Base-by-base conservation (phyloP, 2,113 vertebrate genomes). In the Theropithecus gelada region DNA sequence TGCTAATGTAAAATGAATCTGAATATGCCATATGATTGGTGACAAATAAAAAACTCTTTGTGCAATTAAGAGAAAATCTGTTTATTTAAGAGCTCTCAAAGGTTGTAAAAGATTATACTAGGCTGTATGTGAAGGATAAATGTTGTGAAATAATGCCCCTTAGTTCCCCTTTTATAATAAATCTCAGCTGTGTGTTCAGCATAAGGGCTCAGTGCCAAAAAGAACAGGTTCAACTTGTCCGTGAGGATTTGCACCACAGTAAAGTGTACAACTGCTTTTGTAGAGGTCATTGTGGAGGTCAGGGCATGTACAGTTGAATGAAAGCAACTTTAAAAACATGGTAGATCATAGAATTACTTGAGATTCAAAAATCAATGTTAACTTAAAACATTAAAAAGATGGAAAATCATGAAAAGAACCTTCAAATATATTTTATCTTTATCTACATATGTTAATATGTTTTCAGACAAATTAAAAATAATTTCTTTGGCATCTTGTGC, bases 151-250 rank as follows among this genome's bases (percentile, higher is more conserved):
- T 98, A 98, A 97, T 98, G 98, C 97, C 98, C 98, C 98, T 99
- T 98, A 98, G 97, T 98, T 99, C 98, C 98, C 98, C 98, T 98
- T 99, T 98, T 98, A 98, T 98, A 99, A 99, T 99, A 99, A 99
- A 99, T 99, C 98, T 99, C 98, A 78, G 43, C 98, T 98, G 99
- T 98, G 98, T 99, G 98, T 98, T 99, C 98, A 98, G 98, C 98
- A 85, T 64, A 98, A 98, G 98, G 99, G 99, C 99, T 98, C 94
- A 93, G 96, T 99, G 99, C 99, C 99, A 99, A 98, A 98, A 99
- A 99, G 99, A 99, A 99, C 99, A 99, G 99, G 99, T 99, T 99
- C 95, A 98, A 99, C 99, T 99, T 99, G 99, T 99, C 98, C 98
- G 98, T 97, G 98, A 99, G 98, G 99, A 99, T 99, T 99, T 99